phyloP scores from a whole-genome alignment of 2,888 invertebrate species.

The Halictus ligatus region DNA sequence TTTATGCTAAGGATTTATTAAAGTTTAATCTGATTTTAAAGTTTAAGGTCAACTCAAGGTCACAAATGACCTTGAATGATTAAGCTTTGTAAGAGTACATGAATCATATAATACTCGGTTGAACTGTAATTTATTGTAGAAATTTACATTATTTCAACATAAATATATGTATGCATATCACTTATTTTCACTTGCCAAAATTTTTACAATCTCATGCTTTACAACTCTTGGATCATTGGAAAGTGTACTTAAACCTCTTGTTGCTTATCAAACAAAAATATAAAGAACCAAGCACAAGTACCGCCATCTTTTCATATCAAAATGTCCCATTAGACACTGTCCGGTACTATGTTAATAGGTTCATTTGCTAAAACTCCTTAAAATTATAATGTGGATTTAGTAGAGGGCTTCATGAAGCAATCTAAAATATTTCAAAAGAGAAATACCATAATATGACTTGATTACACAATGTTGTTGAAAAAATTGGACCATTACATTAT shows the following conservation, averaged over 20 bases:
- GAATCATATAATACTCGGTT: constrained; percentile 17
- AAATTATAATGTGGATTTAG: constrained; percentile 37
- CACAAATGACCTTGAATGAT: background rate
- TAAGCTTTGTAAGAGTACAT: background rate
- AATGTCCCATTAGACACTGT: constrained; percentile 20
- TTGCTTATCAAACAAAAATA: constrained; percentile 9
- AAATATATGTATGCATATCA: constrained; percentile 53
- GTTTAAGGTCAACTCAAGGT: background rate
- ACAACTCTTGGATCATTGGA: constrained; percentile 26
- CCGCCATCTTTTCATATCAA: constrained; percentile 8
- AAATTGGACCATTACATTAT: constrained; percentile 4
- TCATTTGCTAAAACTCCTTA: constrained; percentile 21
- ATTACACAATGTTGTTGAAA: background rate
- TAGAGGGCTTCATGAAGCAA: background rate
- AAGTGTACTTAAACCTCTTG: constrained; percentile 13
- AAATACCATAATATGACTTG: background rate
- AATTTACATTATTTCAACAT: constrained; percentile 63
- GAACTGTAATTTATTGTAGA: constrained; percentile 64
- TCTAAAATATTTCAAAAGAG: background rate
- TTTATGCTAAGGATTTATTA: background rate
- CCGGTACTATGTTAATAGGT: constrained; percentile 29
- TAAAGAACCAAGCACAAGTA: constrained; percentile 14
- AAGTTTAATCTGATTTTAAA: background rate
- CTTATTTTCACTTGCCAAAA: constrained; percentile 36
- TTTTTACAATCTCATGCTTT: constrained; percentile 38